Conservation (phyloP, 2,888 invertebrate species). For the Auanema freiburgensis region DNA sequence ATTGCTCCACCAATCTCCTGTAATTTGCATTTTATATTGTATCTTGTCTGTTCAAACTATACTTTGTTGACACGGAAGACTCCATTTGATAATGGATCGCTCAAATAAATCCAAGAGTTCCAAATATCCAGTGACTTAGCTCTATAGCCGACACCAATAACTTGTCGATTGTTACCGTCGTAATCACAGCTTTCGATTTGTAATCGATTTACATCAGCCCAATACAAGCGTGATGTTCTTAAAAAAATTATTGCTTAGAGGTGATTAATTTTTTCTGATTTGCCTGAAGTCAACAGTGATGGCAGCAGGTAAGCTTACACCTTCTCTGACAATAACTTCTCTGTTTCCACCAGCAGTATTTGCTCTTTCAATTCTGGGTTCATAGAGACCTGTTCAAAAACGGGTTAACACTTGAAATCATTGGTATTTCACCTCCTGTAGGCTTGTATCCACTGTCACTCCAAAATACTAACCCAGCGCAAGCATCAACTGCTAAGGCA, state of each 20-base stretch:
- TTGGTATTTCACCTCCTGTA: constrained; percentile 34
- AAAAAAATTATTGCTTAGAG: too few species aligned
- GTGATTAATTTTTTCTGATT: neutral
- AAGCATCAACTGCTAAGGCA: constrained; percentile 93
- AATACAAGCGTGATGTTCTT: constrained; percentile 81
- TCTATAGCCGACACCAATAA: constrained; percentile 56
- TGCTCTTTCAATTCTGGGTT: constrained; percentile 80
- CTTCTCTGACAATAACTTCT: constrained; percentile 80
- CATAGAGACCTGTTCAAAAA: constrained; percentile 45
- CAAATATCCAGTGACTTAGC: constrained; percentile 62
- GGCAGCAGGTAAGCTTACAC: constrained; percentile 91
- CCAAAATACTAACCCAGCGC: constrained; percentile 87
- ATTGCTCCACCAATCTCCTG: constrained; percentile 64
- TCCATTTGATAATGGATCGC: constrained; percentile 69
- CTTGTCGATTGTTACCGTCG: constrained; percentile 78
- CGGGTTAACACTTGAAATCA: neutral
- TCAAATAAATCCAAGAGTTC: constrained; percentile 62
- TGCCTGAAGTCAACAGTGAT: constrained; percentile 82
- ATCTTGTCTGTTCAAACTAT: neutral
- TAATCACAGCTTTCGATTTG: constrained; percentile 90
- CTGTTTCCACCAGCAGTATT: constrained; percentile 90
- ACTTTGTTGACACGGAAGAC: constrained; percentile 93
- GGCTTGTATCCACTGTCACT: constrained; percentile 73
- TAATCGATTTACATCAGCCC: constrained; percentile 87
- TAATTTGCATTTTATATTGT: neutral